A percentile compares a stretch with the other conserved stretches of the same genome.
Evolutionary conservation across 2,797 vertebrate genomes (phyloP).

Genomic region (Xenops minutus): DNA sequence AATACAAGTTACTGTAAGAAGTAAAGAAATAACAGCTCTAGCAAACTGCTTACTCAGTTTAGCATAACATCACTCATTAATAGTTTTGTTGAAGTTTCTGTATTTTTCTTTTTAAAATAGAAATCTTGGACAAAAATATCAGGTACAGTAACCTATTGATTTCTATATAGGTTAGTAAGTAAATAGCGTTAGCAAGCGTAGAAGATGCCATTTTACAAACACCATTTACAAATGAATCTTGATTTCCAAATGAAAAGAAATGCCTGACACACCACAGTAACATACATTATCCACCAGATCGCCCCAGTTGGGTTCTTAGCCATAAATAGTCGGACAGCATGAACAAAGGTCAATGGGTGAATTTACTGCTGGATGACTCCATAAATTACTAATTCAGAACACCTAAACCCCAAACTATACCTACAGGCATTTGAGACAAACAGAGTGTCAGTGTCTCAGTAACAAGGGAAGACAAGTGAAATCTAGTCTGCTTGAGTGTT

Average conservation of each 20-base stretch:
- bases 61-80: background rate
- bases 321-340: background rate
- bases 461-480: background rate
- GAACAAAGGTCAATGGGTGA: slow-evolving; percentile 27
- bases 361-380: slow-evolving; percentile 26
- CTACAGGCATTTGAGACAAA: slow-evolving; percentile 31
- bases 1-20: background rate
- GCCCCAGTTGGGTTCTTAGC: background rate
- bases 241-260: background rate
- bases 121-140: background rate
- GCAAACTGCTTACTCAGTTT: background rate
- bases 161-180: background rate
- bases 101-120: background rate
- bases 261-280: background rate
- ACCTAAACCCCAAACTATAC: slow-evolving; percentile 17
- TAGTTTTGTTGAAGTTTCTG: background rate
- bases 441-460: background rate
- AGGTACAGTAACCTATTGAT: background rate
- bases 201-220: background rate
- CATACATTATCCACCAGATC: background rate
- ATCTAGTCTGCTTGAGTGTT: background rate
- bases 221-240: background rate
- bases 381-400: slow-evolving; percentile 29
- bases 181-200: background rate
- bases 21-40: background rate